phyloP scores from a whole-genome alignment of 37 sponge, comb jelly and placozoan genomes.

The Geodia barretti region DNA sequence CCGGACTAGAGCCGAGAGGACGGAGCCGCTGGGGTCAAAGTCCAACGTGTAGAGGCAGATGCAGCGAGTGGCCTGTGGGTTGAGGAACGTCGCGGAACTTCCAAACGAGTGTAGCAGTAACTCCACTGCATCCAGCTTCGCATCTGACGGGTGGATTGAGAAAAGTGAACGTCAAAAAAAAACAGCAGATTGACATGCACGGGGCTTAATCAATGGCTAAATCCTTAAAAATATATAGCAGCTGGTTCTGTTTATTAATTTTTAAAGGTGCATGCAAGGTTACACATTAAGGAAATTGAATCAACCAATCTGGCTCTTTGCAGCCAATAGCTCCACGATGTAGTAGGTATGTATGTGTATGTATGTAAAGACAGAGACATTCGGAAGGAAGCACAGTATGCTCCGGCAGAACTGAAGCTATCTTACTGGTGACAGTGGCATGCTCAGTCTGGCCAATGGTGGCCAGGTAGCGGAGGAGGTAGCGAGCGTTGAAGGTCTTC shows the following conservation, averaged over 20 bases:
- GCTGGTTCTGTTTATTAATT: no score
- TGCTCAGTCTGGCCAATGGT: conserved; percentile 64
- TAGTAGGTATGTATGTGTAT: no score
- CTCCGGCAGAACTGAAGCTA: background rate
- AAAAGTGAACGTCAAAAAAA: no score
- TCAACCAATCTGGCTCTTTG: no score
- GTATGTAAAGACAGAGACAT: conserved; percentile 2
- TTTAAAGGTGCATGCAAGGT: no score
- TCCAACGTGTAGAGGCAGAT: conserved; percentile 85
- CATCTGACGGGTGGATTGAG: conserved; percentile 34
- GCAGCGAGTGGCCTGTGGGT: conserved; percentile 93
- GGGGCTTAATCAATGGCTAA: no score
- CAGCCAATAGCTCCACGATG: no score
- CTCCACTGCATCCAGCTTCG: conserved; percentile 89
- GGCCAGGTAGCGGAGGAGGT: conserved; percentile 84
- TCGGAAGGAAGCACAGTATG: background rate
- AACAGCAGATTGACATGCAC: no score
- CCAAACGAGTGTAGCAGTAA: conserved; percentile 92
- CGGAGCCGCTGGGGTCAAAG: conserved; percentile 89
- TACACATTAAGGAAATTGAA: no score
- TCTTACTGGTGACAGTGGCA: conserved; percentile 62
- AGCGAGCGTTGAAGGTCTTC: conserved; percentile 89
- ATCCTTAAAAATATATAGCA: no score
- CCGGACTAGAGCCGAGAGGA: conserved; percentile 72
- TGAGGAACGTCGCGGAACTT: conserved; percentile 85